Percentiles rank a stretch among this genome's conserved stretches.
These are phyloP conservation scores for Pseudochirops cupreus DNA, from an alignment of 2,797 vertebrate genomes.

Conservation along the genomic window DNA sequence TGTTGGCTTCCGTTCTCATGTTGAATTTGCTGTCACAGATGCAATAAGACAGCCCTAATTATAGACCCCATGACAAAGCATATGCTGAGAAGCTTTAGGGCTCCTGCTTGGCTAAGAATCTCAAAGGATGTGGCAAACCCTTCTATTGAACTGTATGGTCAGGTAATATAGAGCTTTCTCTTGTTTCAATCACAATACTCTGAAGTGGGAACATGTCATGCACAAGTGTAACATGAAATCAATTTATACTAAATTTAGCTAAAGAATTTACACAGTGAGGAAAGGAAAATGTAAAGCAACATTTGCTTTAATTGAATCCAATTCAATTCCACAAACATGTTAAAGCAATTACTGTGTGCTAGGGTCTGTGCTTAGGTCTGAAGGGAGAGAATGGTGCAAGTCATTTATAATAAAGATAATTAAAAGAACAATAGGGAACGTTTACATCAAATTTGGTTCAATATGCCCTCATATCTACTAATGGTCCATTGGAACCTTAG, in stretches of 20 bases:
- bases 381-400: constrained; percentile 64
- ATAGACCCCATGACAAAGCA: constrained; percentile 62
- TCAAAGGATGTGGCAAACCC: constrained; percentile 53
- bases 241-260: constrained; percentile 60
- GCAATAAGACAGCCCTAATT: constrained; percentile 77
- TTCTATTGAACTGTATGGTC: constrained; percentile 62
- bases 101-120: constrained; percentile 64
- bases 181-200: constrained; percentile 50
- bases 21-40: constrained; percentile 64
- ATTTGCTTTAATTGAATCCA: constrained; percentile 62
- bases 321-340: not conserved
- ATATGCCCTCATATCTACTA: not conserved
- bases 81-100: constrained; percentile 53
- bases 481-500: not conserved
- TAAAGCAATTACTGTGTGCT: not conserved
- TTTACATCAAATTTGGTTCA: constrained; percentile 7
- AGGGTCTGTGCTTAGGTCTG: not conserved
- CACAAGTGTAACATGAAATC: constrained; percentile 46
- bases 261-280: constrained; percentile 35
- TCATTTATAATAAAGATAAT: constrained; percentile 59
- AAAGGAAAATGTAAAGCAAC: constrained; percentile 61
- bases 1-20: constrained; percentile 57
- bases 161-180: constrained; percentile 28
- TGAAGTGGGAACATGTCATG: constrained; percentile 43
- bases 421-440: constrained; percentile 18